phyloP scores from a whole-genome alignment of 2,797 vertebrate species.

The Platalea minor region DNA sequence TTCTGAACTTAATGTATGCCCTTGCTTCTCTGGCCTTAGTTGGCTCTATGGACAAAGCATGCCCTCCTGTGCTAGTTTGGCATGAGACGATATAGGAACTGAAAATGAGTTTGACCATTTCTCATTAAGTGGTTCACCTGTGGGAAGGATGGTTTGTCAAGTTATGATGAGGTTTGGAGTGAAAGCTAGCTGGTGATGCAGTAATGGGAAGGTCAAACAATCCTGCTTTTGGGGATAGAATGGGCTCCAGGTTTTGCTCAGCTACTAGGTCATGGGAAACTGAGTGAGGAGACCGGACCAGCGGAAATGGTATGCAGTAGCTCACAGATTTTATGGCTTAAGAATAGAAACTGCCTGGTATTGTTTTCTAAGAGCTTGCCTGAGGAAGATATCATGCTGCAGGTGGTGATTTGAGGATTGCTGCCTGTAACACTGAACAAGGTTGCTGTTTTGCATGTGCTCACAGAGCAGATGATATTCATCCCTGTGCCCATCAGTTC shows the following conservation, averaged over 20 bases:
- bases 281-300: not conserved
- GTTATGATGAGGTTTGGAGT: not conserved
- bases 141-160: not conserved
- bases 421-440: not conserved
- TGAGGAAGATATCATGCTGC: not conserved
- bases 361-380: not conserved
- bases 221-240: not conserved
- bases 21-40: not conserved
- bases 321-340: not conserved
- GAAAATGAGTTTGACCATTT: not conserved
- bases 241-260: not conserved
- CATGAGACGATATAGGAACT: not conserved
- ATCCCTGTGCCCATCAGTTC: not conserved
- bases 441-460: not conserved
- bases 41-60: not conserved
- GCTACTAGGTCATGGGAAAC: not conserved
- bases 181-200: not conserved
- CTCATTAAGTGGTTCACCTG: not conserved
- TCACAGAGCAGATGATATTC: not conserved
- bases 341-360: not conserved
- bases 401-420: slow-evolving; percentile 1
- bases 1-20: not conserved
- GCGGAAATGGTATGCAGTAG: not conserved
- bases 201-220: not conserved
- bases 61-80: not conserved